Percentiles rank a stretch among this genome's conserved stretches.
These are phyloP conservation scores for Alaudala cheleensis DNA, from an alignment of 2,113 vertebrate species.

Conservation along the genomic window DNA sequence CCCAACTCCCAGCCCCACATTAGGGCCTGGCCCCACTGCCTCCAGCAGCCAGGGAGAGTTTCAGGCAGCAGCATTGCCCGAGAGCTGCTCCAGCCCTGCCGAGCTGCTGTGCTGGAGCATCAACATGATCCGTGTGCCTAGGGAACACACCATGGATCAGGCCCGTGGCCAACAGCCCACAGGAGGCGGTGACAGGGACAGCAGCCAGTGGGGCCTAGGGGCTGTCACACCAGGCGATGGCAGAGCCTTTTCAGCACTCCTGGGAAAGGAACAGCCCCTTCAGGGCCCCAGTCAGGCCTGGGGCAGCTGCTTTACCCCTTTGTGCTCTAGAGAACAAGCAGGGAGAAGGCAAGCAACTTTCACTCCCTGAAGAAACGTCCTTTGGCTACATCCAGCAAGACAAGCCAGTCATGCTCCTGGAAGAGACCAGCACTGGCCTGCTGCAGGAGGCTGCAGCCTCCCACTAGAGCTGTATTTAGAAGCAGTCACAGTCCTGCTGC, in stretches of 20 bases:
- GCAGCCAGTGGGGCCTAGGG: no score
- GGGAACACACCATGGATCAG: rapidly evolving
- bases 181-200: not conserved
- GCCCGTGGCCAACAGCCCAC: rapidly evolving
- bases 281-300: not conserved
- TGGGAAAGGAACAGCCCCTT: not conserved
- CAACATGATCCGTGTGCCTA: rapidly evolving
- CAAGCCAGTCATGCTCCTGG: not conserved
- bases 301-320: not conserved
- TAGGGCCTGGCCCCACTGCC: not conserved
- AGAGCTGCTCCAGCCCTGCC: not conserved
- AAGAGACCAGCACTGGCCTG: not conserved
- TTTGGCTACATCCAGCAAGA: not conserved
- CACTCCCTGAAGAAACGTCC: not conserved
- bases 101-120: not conserved
- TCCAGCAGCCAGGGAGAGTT: rapidly evolving
- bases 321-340: not conserved
- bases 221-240: not conserved
- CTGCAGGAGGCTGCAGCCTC: not conserved
- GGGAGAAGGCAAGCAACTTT: not conserved
- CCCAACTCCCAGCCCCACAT: not conserved
- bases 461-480: rapidly evolving
- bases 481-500: rapidly evolving
- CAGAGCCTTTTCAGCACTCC: not conserved
- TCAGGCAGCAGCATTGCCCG: not conserved